phyloP scores from a whole-genome alignment of 2,113 vertebrate species.

The Tympanuchus pallidicinctus region DNA sequence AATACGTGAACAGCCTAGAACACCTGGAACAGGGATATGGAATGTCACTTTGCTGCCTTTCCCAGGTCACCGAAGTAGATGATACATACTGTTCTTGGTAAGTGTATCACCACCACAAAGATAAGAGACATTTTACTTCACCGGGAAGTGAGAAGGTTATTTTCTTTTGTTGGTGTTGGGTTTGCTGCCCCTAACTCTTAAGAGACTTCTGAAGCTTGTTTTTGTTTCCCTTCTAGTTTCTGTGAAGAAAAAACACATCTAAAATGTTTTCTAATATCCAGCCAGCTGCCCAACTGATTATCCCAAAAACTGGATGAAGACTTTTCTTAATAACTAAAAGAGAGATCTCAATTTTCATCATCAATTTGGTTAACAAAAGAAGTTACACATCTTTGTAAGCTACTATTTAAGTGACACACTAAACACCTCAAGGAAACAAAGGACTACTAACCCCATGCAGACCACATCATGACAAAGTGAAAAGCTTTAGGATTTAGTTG shows the following conservation, averaged over 20 bases:
- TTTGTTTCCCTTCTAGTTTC: not conserved
- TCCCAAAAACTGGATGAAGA: not conserved
- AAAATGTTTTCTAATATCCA: not conserved
- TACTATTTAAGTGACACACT: not conserved
- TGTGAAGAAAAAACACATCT: not conserved
- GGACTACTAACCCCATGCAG: not conserved
- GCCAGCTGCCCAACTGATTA: not conserved
- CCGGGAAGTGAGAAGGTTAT: not conserved
- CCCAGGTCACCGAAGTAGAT: not conserved
- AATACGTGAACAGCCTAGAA: not conserved
- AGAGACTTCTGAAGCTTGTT: not conserved
- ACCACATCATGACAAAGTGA: not conserved
- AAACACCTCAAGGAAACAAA: not conserved
- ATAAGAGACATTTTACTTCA: not conserved
- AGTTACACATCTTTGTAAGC: not conserved
- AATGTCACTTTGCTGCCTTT: not conserved
- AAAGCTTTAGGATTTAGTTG: not conserved
- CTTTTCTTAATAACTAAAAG: not conserved
- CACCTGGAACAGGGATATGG: not conserved
- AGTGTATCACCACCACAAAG: not conserved
- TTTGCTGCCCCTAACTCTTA: not conserved
- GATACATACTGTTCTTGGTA: not conserved
- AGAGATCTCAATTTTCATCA: not conserved
- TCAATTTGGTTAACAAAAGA: not conserved
- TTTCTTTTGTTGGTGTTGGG: accelerated